Conservation (phyloP, 2,888 invertebrate genomes). For the Andrena fulva region DNA sequence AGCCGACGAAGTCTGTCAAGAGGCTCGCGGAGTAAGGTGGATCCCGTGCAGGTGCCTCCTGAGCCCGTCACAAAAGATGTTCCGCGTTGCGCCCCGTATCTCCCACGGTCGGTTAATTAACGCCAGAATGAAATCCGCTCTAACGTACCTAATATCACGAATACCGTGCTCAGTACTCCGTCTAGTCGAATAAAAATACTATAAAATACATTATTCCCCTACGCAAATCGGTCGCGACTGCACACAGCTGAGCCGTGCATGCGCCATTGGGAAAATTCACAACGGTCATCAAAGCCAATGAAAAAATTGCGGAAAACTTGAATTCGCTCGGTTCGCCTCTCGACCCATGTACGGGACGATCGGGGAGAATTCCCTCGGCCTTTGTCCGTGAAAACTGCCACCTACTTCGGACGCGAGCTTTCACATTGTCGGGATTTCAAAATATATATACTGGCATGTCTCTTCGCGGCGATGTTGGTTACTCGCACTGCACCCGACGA, state of each 20-base stretch:
- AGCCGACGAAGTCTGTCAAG: conserved; percentile 67
- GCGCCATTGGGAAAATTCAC: conserved; percentile 82
- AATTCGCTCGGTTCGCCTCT: conserved; percentile 25
- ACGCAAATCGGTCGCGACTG: conserved; percentile 71
- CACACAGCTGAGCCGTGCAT: conserved; percentile 83
- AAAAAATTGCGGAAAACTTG: conserved; percentile 56
- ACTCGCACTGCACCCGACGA: conserved; percentile 46
- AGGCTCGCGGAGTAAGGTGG: conserved; percentile 71
- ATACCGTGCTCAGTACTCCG: conserved; percentile 74
- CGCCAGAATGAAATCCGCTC: conserved; percentile 37
- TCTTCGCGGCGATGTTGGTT: conserved; percentile 43
- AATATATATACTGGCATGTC: conserved; percentile 17
- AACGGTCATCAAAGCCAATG: conserved; percentile 69
- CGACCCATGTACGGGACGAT: conserved; percentile 8
- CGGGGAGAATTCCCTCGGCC: not conserved
- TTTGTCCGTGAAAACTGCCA: conserved; percentile 8
- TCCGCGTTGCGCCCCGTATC: conserved; percentile 37
- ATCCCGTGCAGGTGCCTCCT: conserved; percentile 76
- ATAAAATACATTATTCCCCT: conserved; percentile 76
- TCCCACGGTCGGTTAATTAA: conserved; percentile 38
- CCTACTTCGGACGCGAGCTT: not conserved
- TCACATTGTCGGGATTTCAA: conserved; percentile 27
- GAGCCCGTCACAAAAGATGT: conserved; percentile 74
- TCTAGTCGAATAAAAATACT: conserved; percentile 75
- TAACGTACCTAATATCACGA: conserved; percentile 75